These are phyloP conservation scores for Eristalinus sepulchralis DNA, from an alignment of 2,888 invertebrate genomes.

Conservation along the genomic window DNA sequence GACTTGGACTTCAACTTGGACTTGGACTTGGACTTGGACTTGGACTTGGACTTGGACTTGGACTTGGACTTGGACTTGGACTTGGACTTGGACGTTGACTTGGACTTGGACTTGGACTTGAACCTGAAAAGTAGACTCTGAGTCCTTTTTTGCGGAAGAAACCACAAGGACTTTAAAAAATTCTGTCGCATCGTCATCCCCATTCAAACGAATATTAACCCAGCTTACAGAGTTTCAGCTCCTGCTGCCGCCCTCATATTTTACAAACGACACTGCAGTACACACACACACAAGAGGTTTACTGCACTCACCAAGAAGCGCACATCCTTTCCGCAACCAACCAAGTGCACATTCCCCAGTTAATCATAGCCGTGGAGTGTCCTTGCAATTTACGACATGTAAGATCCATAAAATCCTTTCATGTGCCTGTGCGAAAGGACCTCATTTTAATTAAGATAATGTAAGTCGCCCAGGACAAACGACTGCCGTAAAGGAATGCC, in stretches of 20 bases:
- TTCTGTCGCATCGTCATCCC: too few species aligned
- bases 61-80: not conserved
- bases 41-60: not conserved
- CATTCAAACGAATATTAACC: too few species aligned
- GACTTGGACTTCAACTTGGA: not conserved
- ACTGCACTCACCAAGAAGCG: not conserved
- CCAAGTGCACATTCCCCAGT: not conserved
- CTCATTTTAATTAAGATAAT: constrained; percentile 64
- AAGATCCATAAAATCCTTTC: constrained; percentile 13
- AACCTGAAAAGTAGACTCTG: too few species aligned
- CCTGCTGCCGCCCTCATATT: too few species aligned
- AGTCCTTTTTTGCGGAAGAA: too few species aligned
- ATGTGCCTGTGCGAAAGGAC: constrained; percentile 16
- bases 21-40: not conserved
- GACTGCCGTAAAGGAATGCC: constrained; percentile 1
- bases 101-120: not conserved
- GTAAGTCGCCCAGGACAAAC: constrained; percentile 31
- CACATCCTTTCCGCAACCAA: not conserved
- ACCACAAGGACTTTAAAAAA: too few species aligned
- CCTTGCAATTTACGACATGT: constrained; percentile 37
- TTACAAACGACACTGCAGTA: not conserved
- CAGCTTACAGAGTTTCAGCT: too few species aligned
- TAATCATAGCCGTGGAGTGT: not conserved
- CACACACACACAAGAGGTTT: not conserved
- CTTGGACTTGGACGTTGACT: not conserved